Evolutionary conservation across 1,140 invertebrate species (phyloP), one percentile per base, ranked within the genome.

Genomic region (Campoletis sonorensis): DNA sequence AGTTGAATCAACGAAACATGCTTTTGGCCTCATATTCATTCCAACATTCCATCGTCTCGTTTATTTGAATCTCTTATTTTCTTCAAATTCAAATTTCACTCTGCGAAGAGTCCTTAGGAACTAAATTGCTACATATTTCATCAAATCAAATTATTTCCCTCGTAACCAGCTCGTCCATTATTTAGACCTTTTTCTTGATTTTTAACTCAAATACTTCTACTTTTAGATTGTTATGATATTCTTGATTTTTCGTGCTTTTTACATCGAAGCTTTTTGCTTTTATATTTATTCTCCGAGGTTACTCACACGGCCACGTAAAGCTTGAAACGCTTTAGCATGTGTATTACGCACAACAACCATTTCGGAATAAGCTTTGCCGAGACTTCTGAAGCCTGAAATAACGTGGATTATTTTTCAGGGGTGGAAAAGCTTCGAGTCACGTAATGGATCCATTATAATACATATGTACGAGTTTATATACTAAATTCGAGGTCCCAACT

Each of bases 341-440:
- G 11, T 78, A 77, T 49, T 27, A 64, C 51, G 15, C 68, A 71
- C 80, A 80, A 26, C 27, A 49, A 77, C 76, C 79, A 67, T 30
- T n/a, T 58, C 49, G 16, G 13, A 37, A 70, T 15, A 18, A 58
- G 72, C 72, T 75, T 75, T 75, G 51, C 72, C 15, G 58, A 21
- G n/a, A 21, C 26, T 21, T 27, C 23, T 30, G 26, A 26, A 30
- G 70, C 72, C 13, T 30, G 26, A 26, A 30, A 70, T 72, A 54
- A 84, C 67, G 81, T 71, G 76, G 23, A 79, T 80, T 83, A 82
- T 84, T 83, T 83, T 83, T 79, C 79, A 54, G 7, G 51, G 51
- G 51, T n/a, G 40, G 51, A n/a, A n/a, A 21, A 54, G 51, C 51
- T 54, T 85, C 85, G 84, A 85, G 84, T 86, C 81, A 84, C 82